phyloP scores from a whole-genome alignment of 1,140 invertebrate species.

The Colletes gigas region DNA sequence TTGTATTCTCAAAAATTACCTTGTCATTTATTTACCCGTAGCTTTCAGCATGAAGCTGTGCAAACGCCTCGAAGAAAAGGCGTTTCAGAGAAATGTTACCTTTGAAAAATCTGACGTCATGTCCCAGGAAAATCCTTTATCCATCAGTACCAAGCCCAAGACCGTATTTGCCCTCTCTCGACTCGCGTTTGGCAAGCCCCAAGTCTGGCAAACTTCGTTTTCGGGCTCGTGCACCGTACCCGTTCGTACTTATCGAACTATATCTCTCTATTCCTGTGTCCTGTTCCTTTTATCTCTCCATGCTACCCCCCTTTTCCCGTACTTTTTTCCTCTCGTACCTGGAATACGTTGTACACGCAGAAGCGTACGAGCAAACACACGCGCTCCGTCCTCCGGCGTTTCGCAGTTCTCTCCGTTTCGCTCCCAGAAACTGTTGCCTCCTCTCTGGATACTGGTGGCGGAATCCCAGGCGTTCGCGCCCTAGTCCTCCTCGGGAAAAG shows the following conservation, averaged over 20 bases:
- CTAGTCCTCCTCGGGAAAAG: slow-evolving; percentile 20
- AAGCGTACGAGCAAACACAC: background rate
- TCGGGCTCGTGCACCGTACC: slow-evolving; percentile 37
- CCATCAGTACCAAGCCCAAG: slow-evolving; percentile 48
- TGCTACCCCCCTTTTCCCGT: background rate
- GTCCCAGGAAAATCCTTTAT: slow-evolving; percentile 60
- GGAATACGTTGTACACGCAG: background rate
- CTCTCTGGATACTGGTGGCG: slow-evolving; percentile 23
- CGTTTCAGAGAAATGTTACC: slow-evolving; percentile 32
- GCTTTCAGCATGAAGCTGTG: slow-evolving; percentile 5
- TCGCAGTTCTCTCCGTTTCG: background rate
- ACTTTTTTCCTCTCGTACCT: background rate
- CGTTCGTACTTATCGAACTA: slow-evolving; percentile 63
- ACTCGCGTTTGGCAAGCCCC: slow-evolving; percentile 60
- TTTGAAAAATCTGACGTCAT: slow-evolving; percentile 54
- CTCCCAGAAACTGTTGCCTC: slow-evolving; percentile 40
- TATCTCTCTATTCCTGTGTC: slow-evolving; percentile 35
- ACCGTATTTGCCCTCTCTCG: slow-evolving; percentile 58
- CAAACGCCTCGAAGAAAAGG: slow-evolving; percentile 1
- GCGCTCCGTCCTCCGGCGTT: background rate
- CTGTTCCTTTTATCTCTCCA: slow-evolving; percentile 7
- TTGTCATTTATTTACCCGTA: slow-evolving; percentile 19
- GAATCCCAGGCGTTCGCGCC: slow-evolving; percentile 10
- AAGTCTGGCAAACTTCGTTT: slow-evolving; percentile 61
- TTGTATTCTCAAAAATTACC: background rate